Percentiles rank a stretch among this genome's conserved stretches.
Evolutionary conservation across 2,888 invertebrate species (phyloP).

Genomic region (Azorinus chamasolen): DNA sequence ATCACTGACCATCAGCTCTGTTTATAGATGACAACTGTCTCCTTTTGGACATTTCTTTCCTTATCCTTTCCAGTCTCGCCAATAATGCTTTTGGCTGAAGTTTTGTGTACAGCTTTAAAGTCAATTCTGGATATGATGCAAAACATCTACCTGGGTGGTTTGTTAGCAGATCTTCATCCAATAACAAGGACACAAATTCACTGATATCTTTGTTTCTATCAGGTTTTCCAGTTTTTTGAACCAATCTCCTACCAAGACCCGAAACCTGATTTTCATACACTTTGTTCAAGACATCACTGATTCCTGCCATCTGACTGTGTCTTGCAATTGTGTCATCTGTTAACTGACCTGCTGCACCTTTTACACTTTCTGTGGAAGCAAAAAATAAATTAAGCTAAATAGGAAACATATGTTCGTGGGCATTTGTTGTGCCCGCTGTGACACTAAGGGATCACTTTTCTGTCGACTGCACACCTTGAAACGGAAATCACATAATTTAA

Average conservation of each 20-base stretch:
- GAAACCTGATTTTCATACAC: conserved; percentile 35
- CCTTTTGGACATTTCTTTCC: conserved; percentile 18
- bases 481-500: too few species aligned
- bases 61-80: conserved; percentile 5
- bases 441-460: too few species aligned
- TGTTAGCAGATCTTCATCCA: conserved; percentile 23
- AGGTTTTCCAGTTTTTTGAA: conserved; percentile 1
- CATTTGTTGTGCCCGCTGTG: too few species aligned
- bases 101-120: conserved; percentile 5
- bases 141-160: conserved; percentile 15
- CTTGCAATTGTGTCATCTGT: conserved; percentile 51
- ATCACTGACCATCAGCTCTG: neutral
- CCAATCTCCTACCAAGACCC: neutral
- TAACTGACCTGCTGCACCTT: conserved; percentile 46
- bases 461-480: too few species aligned
- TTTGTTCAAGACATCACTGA: conserved; percentile 26
- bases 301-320: conserved; percentile 57
- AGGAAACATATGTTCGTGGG: neutral
- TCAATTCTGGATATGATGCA: conserved; percentile 13
- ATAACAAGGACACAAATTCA: conserved; percentile 27
- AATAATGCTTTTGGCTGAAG: conserved; percentile 6
- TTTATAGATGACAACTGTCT: neutral
- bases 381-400: neutral
- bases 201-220: conserved; percentile 22
- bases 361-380: conserved; percentile 48